These are phyloP conservation scores for Sialis lutaria DNA, from an alignment of 2,888 invertebrate species.

Conservation along the genomic window DNA sequence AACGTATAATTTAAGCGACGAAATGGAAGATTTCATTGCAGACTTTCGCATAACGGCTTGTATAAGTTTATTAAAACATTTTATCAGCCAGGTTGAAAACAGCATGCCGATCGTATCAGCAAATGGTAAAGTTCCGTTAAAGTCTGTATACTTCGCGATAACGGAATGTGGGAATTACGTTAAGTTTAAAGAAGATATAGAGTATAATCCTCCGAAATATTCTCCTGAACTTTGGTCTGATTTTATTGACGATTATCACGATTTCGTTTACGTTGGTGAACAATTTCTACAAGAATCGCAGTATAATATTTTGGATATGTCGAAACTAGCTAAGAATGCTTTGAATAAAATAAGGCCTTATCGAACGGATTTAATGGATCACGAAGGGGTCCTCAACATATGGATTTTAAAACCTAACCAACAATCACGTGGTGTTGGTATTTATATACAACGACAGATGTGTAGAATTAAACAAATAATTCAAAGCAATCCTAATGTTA, in stretches of 20 bases:
- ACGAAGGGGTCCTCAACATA: constrained; percentile 67
- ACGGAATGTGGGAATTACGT: constrained; percentile 50
- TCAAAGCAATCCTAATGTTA: constrained; percentile 33
- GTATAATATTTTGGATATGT: constrained; percentile 18
- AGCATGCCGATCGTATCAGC: constrained; percentile 28
- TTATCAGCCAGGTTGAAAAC: constrained; percentile 22
- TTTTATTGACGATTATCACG: constrained; percentile 47
- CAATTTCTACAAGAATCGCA: constrained; percentile 25
- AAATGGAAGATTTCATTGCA: constrained; percentile 38
- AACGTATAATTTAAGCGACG: constrained; percentile 45
- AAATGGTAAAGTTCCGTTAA: constrained; percentile 34
- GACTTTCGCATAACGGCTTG: constrained; percentile 70
- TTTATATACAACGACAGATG: constrained; percentile 58
- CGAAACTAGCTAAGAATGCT: constrained; percentile 32
- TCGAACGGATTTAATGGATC: constrained; percentile 38
- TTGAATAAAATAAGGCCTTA: constrained; percentile 37
- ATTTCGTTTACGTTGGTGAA: constrained; percentile 37
- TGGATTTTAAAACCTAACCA: constrained; percentile 84
- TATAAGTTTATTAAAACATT: constrained; percentile 52
- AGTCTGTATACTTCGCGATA: constrained; percentile 49
- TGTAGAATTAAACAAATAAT: constrained; percentile 49
- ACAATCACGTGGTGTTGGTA: constrained; percentile 68
- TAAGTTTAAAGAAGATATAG: constrained; percentile 43
- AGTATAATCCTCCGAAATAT: constrained; percentile 23
- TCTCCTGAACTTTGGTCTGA: constrained; percentile 45